phyloP scores from a whole-genome alignment of 2,797 vertebrate genomes.

The Pterois miles region DNA sequence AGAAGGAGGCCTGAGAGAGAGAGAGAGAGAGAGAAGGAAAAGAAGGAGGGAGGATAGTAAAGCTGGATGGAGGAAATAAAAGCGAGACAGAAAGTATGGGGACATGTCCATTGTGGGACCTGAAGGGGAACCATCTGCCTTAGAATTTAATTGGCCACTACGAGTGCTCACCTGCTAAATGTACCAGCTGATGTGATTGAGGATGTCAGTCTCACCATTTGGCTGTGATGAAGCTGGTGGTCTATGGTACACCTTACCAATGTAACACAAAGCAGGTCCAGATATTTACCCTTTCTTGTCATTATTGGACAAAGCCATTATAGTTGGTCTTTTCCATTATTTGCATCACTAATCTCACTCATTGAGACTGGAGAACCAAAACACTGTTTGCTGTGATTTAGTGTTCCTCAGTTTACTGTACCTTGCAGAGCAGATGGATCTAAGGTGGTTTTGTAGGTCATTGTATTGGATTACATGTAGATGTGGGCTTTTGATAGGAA shows the following conservation, averaged over 20 bases:
- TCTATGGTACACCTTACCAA: background rate
- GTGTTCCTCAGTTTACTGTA: background rate
- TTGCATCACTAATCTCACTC: background rate
- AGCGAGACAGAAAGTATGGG: conserved; percentile 18
- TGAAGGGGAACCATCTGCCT: background rate
- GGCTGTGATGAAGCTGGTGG: background rate
- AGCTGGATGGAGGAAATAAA: conserved; percentile 28
- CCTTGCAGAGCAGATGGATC: background rate
- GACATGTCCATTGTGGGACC: background rate
- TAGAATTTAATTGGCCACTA: background rate
- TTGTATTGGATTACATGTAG: background rate
- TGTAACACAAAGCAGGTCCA: background rate
- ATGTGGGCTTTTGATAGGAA: background rate
- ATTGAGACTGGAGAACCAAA: background rate
- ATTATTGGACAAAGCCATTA: background rate
- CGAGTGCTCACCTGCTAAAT: conserved; percentile 8
- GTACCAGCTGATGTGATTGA: background rate
- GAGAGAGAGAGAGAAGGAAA: background rate
- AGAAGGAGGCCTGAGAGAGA: conserved; percentile 40
- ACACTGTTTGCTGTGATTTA: background rate
- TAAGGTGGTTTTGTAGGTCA: background rate
- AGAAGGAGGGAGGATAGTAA: background rate
- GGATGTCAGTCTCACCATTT: background rate
- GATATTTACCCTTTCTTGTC: conserved; percentile 1
- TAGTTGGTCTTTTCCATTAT: background rate